Percentiles rank a stretch among this genome's conserved stretches.
These are phyloP conservation scores for Chesias legatella DNA, from an alignment of 2,888 invertebrate genomes.

Conservation along the genomic window DNA sequence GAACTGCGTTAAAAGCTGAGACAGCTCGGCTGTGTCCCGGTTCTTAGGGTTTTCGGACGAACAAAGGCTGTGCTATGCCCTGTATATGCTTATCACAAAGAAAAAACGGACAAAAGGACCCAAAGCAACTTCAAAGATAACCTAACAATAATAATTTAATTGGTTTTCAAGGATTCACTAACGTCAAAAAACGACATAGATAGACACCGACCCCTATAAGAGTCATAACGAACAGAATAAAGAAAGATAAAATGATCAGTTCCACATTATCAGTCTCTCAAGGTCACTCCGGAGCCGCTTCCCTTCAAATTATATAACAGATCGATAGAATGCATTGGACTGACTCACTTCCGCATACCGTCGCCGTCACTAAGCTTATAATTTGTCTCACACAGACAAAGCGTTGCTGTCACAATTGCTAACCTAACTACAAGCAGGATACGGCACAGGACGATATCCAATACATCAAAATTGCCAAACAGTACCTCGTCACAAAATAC, in stretches of 20 bases:
- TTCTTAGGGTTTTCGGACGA: too few species aligned
- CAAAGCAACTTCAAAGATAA: too few species aligned
- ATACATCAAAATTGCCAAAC: conserved; percentile 65
- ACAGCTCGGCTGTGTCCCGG: too few species aligned
- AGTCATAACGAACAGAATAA: too few species aligned
- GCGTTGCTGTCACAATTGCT: conserved; percentile 53
- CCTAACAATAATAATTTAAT: too few species aligned
- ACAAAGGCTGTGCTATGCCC: too few species aligned
- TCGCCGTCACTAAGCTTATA: conserved; percentile 28
- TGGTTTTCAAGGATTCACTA: too few species aligned
- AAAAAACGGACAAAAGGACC: too few species aligned
- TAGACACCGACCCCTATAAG: too few species aligned
- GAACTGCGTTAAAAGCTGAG: too few species aligned
- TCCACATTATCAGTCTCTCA: conserved; percentile 5
- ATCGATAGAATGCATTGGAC: conserved; percentile 35
- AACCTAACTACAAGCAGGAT: conserved; percentile 65
- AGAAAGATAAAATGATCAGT: not conserved
- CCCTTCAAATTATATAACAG: conserved; percentile 24
- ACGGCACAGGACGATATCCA: conserved; percentile 68
- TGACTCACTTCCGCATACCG: conserved; percentile 32
- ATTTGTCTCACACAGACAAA: conserved; percentile 61
- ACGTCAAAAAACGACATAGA: too few species aligned
- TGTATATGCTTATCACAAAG: too few species aligned
- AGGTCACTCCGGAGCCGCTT: conserved; percentile 14
- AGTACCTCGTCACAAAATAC: conserved; percentile 61